A percentile compares a stretch with the other conserved stretches of the same genome.
phyloP scores from a whole-genome alignment of 2,888 invertebrate genomes.

The Dioctria rufipes region DNA sequence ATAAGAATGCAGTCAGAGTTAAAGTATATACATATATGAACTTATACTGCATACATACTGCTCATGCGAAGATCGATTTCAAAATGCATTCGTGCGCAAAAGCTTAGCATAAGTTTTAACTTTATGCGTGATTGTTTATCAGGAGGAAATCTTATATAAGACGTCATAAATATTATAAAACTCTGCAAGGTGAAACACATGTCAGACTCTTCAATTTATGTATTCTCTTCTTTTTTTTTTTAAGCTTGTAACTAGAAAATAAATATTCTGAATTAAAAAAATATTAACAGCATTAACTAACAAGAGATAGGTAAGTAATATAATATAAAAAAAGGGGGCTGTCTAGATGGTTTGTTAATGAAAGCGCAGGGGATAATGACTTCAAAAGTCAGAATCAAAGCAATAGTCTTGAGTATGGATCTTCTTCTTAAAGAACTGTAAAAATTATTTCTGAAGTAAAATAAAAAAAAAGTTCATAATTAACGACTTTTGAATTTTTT shows the following conservation, averaged over 20 bases:
- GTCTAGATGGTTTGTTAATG: too few relatives aligned
- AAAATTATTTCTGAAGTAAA: neutral
- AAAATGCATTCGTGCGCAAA: slow-evolving; percentile 25
- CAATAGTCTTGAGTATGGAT: neutral
- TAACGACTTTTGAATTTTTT: neutral
- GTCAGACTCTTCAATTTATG: slow-evolving; percentile 34
- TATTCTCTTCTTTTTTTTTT: slow-evolving; percentile 22
- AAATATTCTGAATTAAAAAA: neutral
- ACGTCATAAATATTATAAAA: slow-evolving; percentile 49
- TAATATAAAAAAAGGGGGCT: too few relatives aligned
- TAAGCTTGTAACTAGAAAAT: slow-evolving; percentile 20
- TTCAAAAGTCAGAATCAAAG: too few relatives aligned
- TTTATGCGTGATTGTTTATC: slow-evolving; percentile 35
- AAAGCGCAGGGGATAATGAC: too few relatives aligned
- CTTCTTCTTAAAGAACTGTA: neutral
- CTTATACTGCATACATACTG: too few relatives aligned
- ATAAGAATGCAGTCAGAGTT: slow-evolving; percentile 39
- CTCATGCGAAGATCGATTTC: slow-evolving; percentile 25
- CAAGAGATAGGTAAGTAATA: too few relatives aligned
- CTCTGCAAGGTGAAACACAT: slow-evolving; percentile 16
- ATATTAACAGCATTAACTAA: too few relatives aligned
- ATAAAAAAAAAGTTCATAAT: neutral
- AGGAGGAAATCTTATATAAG: slow-evolving; percentile 39
- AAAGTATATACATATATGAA: too few relatives aligned
- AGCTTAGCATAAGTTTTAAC: slow-evolving; percentile 29